Conservation (phyloP, 2,888 invertebrate species). For the Nematopogon swammerdamellus region DNA sequence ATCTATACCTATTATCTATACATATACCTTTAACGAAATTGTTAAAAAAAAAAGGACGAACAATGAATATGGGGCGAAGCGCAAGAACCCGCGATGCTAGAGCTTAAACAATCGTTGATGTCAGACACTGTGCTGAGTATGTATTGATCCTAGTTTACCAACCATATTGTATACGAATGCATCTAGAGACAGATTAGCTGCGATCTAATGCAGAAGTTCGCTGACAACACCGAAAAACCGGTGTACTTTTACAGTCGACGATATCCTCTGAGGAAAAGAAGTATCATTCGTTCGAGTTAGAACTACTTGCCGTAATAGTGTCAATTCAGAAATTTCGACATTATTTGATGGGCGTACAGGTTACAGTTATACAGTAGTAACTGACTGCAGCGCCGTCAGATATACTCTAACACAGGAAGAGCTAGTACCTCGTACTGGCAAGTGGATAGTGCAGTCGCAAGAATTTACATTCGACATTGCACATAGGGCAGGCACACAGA, state of each 20-base stretch:
- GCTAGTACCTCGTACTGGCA: conserved; percentile 11
- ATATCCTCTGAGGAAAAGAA: conserved; percentile 20
- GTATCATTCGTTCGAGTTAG: conserved; percentile 24
- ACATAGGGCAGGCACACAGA: conserved; percentile 8
- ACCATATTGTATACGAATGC: conserved; percentile 22
- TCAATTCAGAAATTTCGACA: conserved; percentile 18
- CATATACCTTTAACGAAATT: conserved; percentile 16
- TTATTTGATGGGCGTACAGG: conserved; percentile 16
- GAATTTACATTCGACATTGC: conserved; percentile 3
- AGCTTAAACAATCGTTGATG: conserved; percentile 6
- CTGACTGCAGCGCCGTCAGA: conserved; percentile 20
- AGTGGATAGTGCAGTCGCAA: neutral
- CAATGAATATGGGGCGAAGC: conserved; percentile 7
- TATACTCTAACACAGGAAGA: conserved; percentile 17
- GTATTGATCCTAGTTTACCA: conserved; percentile 13
- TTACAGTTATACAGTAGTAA: conserved; percentile 16
- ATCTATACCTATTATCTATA: too few relatives aligned
- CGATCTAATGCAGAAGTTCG: conserved; percentile 17
- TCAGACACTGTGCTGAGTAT: conserved; percentile 11
- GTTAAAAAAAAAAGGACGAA: conserved; percentile 13
- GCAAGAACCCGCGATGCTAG: conserved; percentile 8
- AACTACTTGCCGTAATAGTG: conserved; percentile 22
- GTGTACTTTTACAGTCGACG: conserved; percentile 19
- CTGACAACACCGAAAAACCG: conserved; percentile 13
- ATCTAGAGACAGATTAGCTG: conserved; percentile 18